Evolutionary conservation across 1,140 invertebrate genomes (phyloP), one percentile per base, ranked within the genome.

Genomic region (Drosophila bocqueti): DNA sequence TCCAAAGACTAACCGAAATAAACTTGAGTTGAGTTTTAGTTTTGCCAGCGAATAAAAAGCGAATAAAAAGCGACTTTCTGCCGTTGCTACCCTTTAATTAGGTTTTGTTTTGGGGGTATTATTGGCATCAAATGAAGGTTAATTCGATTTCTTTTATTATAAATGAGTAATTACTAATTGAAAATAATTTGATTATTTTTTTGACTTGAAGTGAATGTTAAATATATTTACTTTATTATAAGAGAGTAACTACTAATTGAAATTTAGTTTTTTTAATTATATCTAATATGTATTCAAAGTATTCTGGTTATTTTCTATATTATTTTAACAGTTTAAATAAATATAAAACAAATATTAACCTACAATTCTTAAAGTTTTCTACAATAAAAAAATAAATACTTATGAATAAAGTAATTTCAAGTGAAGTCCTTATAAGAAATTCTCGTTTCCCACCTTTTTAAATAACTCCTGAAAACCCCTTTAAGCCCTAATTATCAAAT

Each of bases 1-100:
- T 43, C 46, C 46, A 49, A 49, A 68, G 62, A 71, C 74, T 77
- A 67, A 73, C 74, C 81, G 49, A 83, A 72, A 63, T 69, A 85
- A 85, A 85, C 61, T 85, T 85, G 21, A 57, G 29, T 54, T 16
- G 50, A 68, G 47, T 71, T 71, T 29, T 38, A 46, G 31, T 68
- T 36, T 29, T 31, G 21, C 67, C 49, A 46, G 65, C 40, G 67
- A 21, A 15, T 36, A 67, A 54, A 40, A 69, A 69, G n/a, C 9
- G 18, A 24, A 24, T 24, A 24, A 24, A 24, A 24, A 24, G 16
- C 8, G 40, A 46, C 34, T 38, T 55, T 55, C 34, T 26, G 54
- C 21, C 40, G 8, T 24, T 34, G 43, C 29, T 67, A 47, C 60
- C 60, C 59, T 31, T 18, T 64, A 66, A 66, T 38, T 16, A 1